A percentile compares a stretch with the other conserved stretches of the same genome.
Evolutionary conservation across 2,113 vertebrate genomes (phyloP).

Genomic region (Canis aureus): DNA sequence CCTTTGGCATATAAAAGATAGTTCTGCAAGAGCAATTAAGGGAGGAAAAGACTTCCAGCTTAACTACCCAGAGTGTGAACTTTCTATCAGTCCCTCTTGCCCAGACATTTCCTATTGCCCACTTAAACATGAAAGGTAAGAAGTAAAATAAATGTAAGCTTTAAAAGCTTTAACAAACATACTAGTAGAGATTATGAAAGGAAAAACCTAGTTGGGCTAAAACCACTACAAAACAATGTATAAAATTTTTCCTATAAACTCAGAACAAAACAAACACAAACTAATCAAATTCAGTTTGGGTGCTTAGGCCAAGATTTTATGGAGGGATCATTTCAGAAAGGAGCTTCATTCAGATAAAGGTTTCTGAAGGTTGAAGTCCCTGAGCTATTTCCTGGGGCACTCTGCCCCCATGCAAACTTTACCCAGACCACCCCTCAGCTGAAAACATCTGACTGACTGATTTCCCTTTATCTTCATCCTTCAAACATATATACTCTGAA

Average conservation of each 20-base stretch:
- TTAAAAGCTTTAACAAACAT: neutral
- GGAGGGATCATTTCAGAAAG: constrained; percentile 1
- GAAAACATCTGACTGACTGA: constrained; percentile 29
- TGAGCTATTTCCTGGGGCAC: neutral
- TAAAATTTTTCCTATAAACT: constrained; percentile 23
- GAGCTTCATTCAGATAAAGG: constrained; percentile 54
- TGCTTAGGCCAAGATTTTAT: constrained; percentile 43
- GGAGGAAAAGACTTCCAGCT: neutral
- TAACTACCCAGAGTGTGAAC: neutral
- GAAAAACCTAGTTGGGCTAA: constrained; percentile 35
- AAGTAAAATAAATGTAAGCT: constrained; percentile 63
- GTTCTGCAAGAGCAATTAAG: neutral
- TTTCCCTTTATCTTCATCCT: constrained; percentile 37
- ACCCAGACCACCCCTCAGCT: neutral
- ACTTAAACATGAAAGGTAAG: constrained; percentile 56
- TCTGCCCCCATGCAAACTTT: constrained; percentile 25
- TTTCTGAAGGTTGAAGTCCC: constrained; percentile 20
- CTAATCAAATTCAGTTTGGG: neutral
- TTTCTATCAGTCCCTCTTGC: neutral
- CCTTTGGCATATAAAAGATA: neutral
- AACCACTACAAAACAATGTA: neutral
- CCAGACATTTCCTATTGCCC: constrained; percentile 30
- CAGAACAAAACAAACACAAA: constrained; percentile 31
- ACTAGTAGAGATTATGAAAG: constrained; percentile 25
- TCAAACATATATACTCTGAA: constrained; percentile 30